Evolutionary conservation across 1,140 invertebrate genomes (phyloP).

Genomic region (Hirudo medicinalis): DNA sequence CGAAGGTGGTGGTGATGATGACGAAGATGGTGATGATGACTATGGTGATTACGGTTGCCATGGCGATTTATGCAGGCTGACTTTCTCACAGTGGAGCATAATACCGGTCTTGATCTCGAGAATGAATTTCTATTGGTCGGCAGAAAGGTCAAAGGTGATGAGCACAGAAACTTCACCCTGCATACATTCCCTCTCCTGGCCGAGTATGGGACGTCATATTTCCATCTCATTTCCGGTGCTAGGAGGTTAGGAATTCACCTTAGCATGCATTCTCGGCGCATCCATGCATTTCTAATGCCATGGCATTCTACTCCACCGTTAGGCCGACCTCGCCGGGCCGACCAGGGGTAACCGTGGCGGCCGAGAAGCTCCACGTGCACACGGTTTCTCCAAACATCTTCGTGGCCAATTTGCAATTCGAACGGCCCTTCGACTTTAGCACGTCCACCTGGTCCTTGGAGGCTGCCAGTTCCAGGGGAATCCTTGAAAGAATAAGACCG

Average conservation of each 20-base stretch:
- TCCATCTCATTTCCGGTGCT: no score
- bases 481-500: slow-evolving; percentile 13
- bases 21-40: neutral
- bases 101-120: slow-evolving; percentile 20
- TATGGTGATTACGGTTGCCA: neutral
- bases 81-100: slow-evolving; percentile 21
- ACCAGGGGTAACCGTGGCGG: neutral
- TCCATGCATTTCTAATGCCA: neutral
- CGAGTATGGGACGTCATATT: neutral
- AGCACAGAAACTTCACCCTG: slow-evolving; percentile 15
- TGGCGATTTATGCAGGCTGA: slow-evolving; percentile 11
- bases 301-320: neutral
- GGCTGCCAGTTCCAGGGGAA: slow-evolving; percentile 19
- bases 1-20: neutral
- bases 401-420: slow-evolving; percentile 20
- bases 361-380: slow-evolving; percentile 20
- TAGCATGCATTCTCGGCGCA: no score
- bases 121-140: slow-evolving; percentile 21
- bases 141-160: neutral
- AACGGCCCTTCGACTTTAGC: slow-evolving; percentile 20
- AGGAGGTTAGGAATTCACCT: no score
- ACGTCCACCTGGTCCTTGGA: slow-evolving; percentile 21
- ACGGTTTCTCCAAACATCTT: slow-evolving; percentile 22
- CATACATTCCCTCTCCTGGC: slow-evolving; percentile 5
- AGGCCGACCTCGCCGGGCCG: no score